phyloP scores from a whole-genome alignment of 1,140 invertebrate species.

The Homalodisca vitripennis region DNA sequence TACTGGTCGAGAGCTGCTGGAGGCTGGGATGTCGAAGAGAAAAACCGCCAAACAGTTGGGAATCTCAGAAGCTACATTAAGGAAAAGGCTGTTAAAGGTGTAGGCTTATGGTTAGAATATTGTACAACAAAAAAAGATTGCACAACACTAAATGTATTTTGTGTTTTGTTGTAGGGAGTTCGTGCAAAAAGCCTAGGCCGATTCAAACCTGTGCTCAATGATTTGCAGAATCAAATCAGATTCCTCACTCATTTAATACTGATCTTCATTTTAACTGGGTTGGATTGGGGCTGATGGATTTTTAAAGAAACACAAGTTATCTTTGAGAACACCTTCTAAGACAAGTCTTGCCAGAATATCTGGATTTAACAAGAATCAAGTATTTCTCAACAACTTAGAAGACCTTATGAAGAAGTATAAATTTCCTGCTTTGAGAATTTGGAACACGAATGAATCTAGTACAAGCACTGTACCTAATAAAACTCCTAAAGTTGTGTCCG shows the following conservation, averaged over 20 bases:
- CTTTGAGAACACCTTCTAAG: background rate
- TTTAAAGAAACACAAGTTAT: conserved; percentile 2
- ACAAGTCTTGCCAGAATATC: background rate
- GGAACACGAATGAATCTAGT: background rate
- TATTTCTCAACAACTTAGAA: too few relatives aligned
- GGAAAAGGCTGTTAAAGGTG: conserved; percentile 1
- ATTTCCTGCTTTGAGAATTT: conserved; percentile 8
- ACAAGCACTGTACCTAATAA: too few relatives aligned
- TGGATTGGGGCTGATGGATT: conserved; percentile 5
- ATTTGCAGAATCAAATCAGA: conserved; percentile 5
- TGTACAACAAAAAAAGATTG: background rate
- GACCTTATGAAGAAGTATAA: too few relatives aligned
- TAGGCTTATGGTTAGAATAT: background rate
- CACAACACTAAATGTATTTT: background rate
- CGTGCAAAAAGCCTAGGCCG: background rate
- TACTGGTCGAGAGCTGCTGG: background rate
- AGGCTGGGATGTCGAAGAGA: conserved; percentile 9
- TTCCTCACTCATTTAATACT: background rate
- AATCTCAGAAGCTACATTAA: background rate
- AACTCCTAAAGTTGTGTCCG: too few relatives aligned
- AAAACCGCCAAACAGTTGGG: conserved; percentile 14
- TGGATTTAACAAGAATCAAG: conserved; percentile 16
- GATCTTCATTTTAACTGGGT: background rate
- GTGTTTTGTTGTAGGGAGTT: conserved; percentile 10
- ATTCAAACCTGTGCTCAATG: conserved; percentile 8